phyloP scores from a whole-genome alignment of 2,888 invertebrate genomes.

The Agriopis marginaria region DNA sequence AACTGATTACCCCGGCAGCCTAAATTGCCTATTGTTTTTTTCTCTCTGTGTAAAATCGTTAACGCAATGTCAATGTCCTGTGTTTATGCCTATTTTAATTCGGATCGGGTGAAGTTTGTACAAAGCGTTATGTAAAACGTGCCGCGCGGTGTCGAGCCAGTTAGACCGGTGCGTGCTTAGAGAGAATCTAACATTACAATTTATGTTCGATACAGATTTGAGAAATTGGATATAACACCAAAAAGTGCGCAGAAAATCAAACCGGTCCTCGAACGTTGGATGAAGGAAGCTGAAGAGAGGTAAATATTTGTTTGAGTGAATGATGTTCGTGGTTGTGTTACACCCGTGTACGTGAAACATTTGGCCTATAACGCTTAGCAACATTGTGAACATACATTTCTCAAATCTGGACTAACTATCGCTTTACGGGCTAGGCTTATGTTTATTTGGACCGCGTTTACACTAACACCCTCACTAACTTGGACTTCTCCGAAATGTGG shows the following conservation, averaged over 20 bases:
- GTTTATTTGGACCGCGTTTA: conserved; percentile 60
- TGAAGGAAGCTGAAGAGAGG: conserved; percentile 99
- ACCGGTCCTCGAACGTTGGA: conserved; percentile 99
- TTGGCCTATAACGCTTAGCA: conserved; percentile 84
- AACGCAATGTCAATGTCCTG: conserved; percentile 89
- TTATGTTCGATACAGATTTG: conserved; percentile 93
- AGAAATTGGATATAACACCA: conserved; percentile 99
- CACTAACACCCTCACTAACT: conserved; percentile 48
- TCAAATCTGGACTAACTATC: conserved; percentile 86
- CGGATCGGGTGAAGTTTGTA: conserved; percentile 66
- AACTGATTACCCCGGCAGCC: conserved; percentile 82
- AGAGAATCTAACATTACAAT: conserved; percentile 80
- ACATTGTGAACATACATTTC: conserved; percentile 79
- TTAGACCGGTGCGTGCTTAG: conserved; percentile 70
- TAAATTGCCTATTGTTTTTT: conserved; percentile 85
- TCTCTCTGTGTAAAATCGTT: conserved; percentile 76
- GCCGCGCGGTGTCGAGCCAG: conserved; percentile 51
- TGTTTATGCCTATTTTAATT: conserved; percentile 82
- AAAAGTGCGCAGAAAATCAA: conserved; percentile 99
- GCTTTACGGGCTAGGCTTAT: conserved; percentile 75
- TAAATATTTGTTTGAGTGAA: conserved; percentile 86
- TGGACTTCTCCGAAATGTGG: conserved; percentile 32
- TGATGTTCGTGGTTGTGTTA: conserved; percentile 77
- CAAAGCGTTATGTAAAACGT: conserved; percentile 49
- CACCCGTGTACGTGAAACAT: conserved; percentile 80